Evolutionary conservation across 2,888 invertebrate genomes (phyloP), one percentile per base, ranked within the genome.

Genomic region (Campoplex capitator): DNA sequence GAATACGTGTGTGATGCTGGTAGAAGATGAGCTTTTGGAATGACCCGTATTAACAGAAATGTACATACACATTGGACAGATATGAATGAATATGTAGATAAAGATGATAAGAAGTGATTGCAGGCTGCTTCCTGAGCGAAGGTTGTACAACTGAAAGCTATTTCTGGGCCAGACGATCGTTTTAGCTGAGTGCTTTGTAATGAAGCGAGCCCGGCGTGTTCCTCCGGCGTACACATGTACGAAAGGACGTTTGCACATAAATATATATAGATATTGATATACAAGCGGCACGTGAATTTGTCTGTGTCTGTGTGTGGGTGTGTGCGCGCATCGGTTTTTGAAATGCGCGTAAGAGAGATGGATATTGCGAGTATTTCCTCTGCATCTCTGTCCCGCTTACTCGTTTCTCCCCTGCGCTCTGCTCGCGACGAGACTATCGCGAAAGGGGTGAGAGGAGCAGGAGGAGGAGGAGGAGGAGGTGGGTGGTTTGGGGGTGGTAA

Each of bases 151-250:
- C 80, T 79, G 76, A 77, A 77, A 83, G 83, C 86, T 80, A 83
- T 86, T 86, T 86, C 86, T 86, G 83, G 83, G 83, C 88, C 81
- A 86, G 85, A 88, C 90, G 89, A 91, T 90, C 91, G 90, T 89
- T 91, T 90, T 91, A 90, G 89, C 88, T 88, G 88, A 91, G 90
- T 90, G 89, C 91, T 91, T 90, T 89, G 91, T 90, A 89, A 91
- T 91, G 90, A 91, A 89, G 86, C 83, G 87, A 85, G 88, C 88
- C 89, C 73, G 79, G 84, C 80, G 67, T 83, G 74, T 82, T 82
- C 79, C 71, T 58, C 58, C 11, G 32, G 48, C 28, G 28, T 78
- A 78, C 67, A 78, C 54, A 56, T 56, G 56, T 75, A 75, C 42
- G 0, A 58, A n/a, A 75, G 75, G 58, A 75, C 42, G 23, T 68